Percentiles rank a stretch among this genome's conserved stretches.
These are phyloP conservation scores for Eutolmus rufibarbis DNA, from an alignment of 2,888 invertebrate species.

Conservation along the genomic window DNA sequence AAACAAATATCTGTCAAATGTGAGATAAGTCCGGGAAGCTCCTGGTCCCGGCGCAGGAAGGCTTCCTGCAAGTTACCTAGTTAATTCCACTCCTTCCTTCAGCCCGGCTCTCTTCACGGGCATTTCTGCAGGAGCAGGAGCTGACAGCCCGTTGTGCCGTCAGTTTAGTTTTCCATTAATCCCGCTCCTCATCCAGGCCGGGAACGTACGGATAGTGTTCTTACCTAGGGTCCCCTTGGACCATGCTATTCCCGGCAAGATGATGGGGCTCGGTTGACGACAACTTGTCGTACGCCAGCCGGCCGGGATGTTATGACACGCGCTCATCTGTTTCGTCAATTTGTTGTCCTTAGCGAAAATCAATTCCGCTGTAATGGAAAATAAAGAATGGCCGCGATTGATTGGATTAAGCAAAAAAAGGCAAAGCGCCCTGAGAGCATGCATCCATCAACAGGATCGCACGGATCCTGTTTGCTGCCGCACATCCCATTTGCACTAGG, in stretches of 20 bases:
- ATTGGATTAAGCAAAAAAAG: slow-evolving; percentile 21
- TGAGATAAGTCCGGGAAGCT: slow-evolving; percentile 12
- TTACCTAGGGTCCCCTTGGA: neutral
- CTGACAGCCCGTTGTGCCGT: neutral
- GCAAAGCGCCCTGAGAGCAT: neutral
- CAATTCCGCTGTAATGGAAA: slow-evolving; percentile 37
- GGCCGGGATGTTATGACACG: neutral
- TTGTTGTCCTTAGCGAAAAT: slow-evolving; percentile 27
- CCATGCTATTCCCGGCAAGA: neutral
- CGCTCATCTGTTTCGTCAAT: slow-evolving; percentile 12
- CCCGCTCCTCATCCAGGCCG: neutral
- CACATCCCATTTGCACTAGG: slow-evolving; percentile 4
- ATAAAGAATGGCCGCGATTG: slow-evolving; percentile 29
- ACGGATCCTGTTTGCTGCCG: neutral
- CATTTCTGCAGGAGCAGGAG: neutral
- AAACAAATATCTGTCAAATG: slow-evolving; percentile 43
- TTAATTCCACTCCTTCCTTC: slow-evolving; percentile 4
- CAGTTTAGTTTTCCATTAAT: slow-evolving; percentile 13
- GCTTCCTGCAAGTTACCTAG: neutral
- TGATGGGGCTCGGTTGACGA: neutral
- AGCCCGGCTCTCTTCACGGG: neutral
- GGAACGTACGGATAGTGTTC: neutral
- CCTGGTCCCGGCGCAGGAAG: neutral
- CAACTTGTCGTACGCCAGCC: neutral
- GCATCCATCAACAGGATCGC: slow-evolving; percentile 4